Conservation (phyloP, 2,888 invertebrate genomes). For the Dryomyza anilis region DNA sequence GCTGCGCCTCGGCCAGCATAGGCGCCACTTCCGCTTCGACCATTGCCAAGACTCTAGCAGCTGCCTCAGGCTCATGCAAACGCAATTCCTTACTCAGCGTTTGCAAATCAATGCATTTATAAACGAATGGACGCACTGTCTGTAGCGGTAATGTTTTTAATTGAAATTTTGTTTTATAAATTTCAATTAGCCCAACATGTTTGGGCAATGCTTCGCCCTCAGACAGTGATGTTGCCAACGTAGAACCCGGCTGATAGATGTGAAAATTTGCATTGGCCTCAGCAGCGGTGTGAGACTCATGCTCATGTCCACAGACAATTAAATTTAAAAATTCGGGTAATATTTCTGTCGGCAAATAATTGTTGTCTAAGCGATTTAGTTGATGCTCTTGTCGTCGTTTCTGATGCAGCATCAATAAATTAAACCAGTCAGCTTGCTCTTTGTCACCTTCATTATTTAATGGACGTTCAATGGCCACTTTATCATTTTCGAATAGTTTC, state of each 20-base stretch:
- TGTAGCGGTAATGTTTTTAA: conserved; percentile 74
- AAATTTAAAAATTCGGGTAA: conserved; percentile 86
- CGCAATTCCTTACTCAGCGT: conserved; percentile 60
- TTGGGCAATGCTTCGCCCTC: conserved; percentile 85
- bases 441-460: conserved; percentile 67
- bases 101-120: conserved; percentile 71
- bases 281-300: conserved; percentile 82
- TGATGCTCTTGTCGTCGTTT: too few species aligned
- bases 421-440: conserved; percentile 91
- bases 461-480: conserved; percentile 74
- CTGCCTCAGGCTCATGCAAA: conserved; percentile 55
- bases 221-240: conserved; percentile 92
- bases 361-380: conserved; percentile 74
- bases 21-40: conserved; percentile 68
- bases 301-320: conserved; percentile 98
- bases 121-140: conserved; percentile 91
- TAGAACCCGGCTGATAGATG: conserved; percentile 85
- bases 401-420: conserved; percentile 90
- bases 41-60: conserved; percentile 59
- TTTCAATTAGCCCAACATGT: conserved; percentile 79
- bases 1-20: conserved; percentile 65
- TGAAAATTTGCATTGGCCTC: conserved; percentile 67
- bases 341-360: conserved; percentile 79
- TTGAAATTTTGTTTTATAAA: conserved; percentile 73
- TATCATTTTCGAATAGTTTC: conserved; percentile 74